Evolutionary conservation across 2,888 invertebrate genomes (phyloP), one percentile per base, ranked within the genome.

Genomic region (Dione juno): DNA sequence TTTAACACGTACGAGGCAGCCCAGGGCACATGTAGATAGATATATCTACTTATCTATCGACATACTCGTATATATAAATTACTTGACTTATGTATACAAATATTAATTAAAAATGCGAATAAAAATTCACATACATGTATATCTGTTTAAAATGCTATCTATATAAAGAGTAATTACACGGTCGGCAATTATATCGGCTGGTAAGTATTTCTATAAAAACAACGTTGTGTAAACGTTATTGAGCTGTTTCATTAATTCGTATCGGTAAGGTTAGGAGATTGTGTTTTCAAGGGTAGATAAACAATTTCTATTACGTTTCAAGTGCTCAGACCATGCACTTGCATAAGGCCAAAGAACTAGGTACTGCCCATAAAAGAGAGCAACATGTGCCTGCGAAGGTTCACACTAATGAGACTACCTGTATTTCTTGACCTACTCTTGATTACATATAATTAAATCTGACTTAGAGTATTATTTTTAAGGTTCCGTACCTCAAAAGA

Each of bases 271-370:
- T 61, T 52, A 70, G 67, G 70, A 67, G 59, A 71, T 59, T 74
- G 52, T 63, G 63, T 66, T 66, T 65, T 76, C 71, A 75, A 76
- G 74, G 77, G 77, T 81, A 80, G 75, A 74, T 74, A 77, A 81
- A 80, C 79, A 80, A 79, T 79, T 82, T 81, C 79, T 82, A 83
- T 80, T 82, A 73, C 70, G 70, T 67, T 64, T 66, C 61, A 72
- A 74, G 74, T 67, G 64, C 58, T 74, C 72, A 69, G 77, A 73
- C 74, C 77, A 71, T 77, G 77, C 74, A 75, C 77, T 77, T 72
- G 74, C 57, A 63, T 75, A 77, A 79, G 79, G 79, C 76, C 76
- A 71, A 70, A 69, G 65, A 67, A n/a, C 70, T 57, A 57, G 37
- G 57, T 70, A 69, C 70, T 77, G 75, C 70, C 78, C 77, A 76